Evolutionary conservation across 2,113 vertebrate genomes (phyloP).

Genomic region (Menura novaehollandiae): DNA sequence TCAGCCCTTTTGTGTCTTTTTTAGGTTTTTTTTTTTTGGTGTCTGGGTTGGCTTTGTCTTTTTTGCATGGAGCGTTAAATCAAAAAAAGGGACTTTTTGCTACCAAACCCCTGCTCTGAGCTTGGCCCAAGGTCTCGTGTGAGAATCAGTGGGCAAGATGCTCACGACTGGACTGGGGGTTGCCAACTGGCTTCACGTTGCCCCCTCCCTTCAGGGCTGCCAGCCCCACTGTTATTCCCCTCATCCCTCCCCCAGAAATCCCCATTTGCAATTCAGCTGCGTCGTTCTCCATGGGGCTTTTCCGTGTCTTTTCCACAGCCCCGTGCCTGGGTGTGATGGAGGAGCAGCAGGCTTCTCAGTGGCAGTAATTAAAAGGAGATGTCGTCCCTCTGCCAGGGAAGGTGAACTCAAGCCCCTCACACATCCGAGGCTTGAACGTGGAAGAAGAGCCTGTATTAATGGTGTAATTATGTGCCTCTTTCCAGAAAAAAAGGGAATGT

Average conservation of each 20-base stretch:
- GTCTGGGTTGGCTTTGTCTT: not conserved
- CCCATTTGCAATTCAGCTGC: not conserved
- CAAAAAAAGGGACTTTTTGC: not conserved
- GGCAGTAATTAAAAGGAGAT: slow-evolving; percentile 6
- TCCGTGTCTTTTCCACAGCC: not conserved
- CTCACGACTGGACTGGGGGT: not conserved
- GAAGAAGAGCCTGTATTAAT: slow-evolving; percentile 45
- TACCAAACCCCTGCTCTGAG: not conserved
- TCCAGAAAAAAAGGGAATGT: slow-evolving; percentile 62
- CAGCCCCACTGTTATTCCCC: not conserved
- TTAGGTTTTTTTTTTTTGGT: not conserved
- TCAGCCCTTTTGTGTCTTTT: slow-evolving; percentile 32
- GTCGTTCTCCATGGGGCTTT: not conserved
- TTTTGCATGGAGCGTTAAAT: not conserved
- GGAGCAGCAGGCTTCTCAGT: not conserved
- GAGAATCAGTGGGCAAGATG: not conserved
- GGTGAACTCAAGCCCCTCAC: not conserved
- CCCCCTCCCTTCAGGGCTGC: not conserved
- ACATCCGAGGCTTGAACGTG: not conserved
- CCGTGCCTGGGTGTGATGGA: not conserved
- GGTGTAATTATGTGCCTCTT: slow-evolving; percentile 48
- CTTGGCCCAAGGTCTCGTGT: not conserved
- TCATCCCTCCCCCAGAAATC: not conserved
- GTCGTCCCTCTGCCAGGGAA: not conserved
- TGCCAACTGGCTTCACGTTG: not conserved